Conservation (phyloP, 2,888 invertebrate genomes). For the Leptinotarsa rubiginosa region DNA sequence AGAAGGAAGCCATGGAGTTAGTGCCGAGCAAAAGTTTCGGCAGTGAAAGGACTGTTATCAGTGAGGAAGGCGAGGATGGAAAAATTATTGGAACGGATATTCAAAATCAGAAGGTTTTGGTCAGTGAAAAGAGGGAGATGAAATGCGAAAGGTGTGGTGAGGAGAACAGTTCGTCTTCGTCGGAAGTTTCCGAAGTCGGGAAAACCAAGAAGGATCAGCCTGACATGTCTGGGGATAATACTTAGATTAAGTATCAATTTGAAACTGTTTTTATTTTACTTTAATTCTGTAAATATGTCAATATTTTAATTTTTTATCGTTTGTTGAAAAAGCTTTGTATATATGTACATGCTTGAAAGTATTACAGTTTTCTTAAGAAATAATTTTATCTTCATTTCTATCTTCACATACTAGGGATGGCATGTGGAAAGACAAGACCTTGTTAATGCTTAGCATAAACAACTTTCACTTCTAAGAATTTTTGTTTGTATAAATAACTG, state of each 20-base stretch:
- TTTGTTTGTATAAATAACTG: too few species aligned
- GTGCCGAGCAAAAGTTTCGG: neutral
- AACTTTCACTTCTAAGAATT: too few species aligned
- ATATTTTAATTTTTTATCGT: conserved; percentile 39
- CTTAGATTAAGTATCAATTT: conserved; percentile 33
- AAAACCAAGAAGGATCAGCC: conserved; percentile 21
- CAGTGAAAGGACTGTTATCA: conserved; percentile 34
- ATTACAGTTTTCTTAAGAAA: conserved; percentile 46
- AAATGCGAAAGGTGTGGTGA: conserved; percentile 23
- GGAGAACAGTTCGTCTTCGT: neutral
- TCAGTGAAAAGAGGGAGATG: conserved; percentile 28
- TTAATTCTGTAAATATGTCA: conserved; percentile 39
- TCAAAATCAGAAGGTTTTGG: neutral
- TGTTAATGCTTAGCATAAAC: too few species aligned
- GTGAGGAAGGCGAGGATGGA: conserved; percentile 27
- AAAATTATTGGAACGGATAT: neutral
- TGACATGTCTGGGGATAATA: conserved; percentile 39
- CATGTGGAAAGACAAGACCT: too few species aligned
- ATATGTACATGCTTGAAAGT: conserved; percentile 48
- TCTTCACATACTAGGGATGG: too few species aligned
- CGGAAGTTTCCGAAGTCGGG: conserved; percentile 1
- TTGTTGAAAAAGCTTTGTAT: conserved; percentile 41
- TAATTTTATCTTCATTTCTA: too few species aligned
- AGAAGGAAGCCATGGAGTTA: conserved; percentile 28
- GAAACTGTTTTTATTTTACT: conserved; percentile 29